A percentile compares a stretch with the other conserved stretches of the same genome.
Conservation (phyloP, 2,888 invertebrate genomes). For the Eupithecia abbreviata region DNA sequence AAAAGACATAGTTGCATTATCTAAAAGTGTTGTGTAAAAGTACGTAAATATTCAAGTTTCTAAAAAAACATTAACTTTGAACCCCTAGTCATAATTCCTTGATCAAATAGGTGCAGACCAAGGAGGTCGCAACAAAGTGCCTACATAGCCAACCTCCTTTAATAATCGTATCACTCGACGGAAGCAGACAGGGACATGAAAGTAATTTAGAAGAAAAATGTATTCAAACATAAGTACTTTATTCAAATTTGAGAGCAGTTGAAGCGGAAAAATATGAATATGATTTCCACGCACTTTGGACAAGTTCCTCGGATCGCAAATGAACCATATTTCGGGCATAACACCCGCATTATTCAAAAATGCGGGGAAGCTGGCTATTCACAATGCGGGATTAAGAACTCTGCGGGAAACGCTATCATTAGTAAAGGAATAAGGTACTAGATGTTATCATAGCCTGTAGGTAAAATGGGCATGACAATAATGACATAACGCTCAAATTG, state of each 20-base stretch:
- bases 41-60: background rate
- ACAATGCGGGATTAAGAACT: slow-evolving; percentile 12
- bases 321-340: slow-evolving; percentile 82
- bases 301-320: slow-evolving; percentile 72
- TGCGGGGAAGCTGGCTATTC: slow-evolving; percentile 25
- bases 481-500: background rate
- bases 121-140: slow-evolving; percentile 30
- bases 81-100: slow-evolving; percentile 5
- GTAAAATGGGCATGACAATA: background rate
- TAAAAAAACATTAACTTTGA: background rate
- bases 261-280: slow-evolving; percentile 83
- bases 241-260: slow-evolving; percentile 80
- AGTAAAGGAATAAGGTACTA: background rate
- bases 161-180: slow-evolving; percentile 34
- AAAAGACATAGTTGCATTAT: background rate
- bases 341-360: slow-evolving; percentile 79
- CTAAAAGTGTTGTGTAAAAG: background rate
- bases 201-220: slow-evolving; percentile 48
- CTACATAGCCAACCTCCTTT: slow-evolving; percentile 29
- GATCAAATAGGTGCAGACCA: slow-evolving; percentile 14
- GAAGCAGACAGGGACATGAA: slow-evolving; percentile 42
- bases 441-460: background rate
- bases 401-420: background rate
- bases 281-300: slow-evolving; percentile 77
- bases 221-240: slow-evolving; percentile 56